phyloP scores from a whole-genome alignment of 2,888 invertebrate genomes.

The Plemyria rubiginata region DNA sequence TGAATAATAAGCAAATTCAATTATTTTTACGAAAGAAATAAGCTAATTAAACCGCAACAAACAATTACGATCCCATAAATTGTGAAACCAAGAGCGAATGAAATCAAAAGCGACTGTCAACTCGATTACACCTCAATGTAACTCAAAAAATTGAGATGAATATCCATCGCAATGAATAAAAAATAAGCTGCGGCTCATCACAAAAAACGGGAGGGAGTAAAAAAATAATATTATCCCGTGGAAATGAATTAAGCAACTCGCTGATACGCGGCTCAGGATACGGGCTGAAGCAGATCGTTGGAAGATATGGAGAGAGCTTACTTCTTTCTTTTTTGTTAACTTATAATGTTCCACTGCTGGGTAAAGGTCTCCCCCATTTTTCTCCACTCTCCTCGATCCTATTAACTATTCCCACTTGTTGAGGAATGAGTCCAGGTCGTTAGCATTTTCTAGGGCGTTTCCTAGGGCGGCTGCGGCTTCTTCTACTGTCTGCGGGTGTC shows the following conservation, averaged over 20 bases:
- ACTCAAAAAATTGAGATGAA: conserved; percentile 70
- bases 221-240: conserved; percentile 85
- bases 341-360: too few relatives aligned
- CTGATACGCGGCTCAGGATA: conserved; percentile 70
- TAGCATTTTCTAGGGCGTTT: too few relatives aligned
- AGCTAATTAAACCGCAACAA: conserved; percentile 30
- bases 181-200: conserved; percentile 80
- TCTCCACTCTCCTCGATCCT: too few relatives aligned
- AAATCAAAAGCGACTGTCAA: conserved; percentile 57
- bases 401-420: too few relatives aligned
- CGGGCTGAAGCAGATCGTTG: conserved; percentile 43
- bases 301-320: conserved; percentile 42
- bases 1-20: too few relatives aligned
- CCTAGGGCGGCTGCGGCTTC: too few relatives aligned
- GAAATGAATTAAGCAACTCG: conserved; percentile 83
- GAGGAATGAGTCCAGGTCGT: too few relatives aligned
- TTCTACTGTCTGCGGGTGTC: too few relatives aligned
- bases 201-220: conserved; percentile 78
- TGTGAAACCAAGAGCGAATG: conserved; percentile 36
- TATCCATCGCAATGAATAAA: conserved; percentile 81
- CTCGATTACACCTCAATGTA: conserved; percentile 73
- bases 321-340: too few relatives aligned
- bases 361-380: too few relatives aligned
- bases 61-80: conserved; percentile 36
- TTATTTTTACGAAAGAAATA: conserved; percentile 1